Base-by-base conservation (phyloP, 2,797 vertebrate species). In the Balearica regulorum region DNA sequence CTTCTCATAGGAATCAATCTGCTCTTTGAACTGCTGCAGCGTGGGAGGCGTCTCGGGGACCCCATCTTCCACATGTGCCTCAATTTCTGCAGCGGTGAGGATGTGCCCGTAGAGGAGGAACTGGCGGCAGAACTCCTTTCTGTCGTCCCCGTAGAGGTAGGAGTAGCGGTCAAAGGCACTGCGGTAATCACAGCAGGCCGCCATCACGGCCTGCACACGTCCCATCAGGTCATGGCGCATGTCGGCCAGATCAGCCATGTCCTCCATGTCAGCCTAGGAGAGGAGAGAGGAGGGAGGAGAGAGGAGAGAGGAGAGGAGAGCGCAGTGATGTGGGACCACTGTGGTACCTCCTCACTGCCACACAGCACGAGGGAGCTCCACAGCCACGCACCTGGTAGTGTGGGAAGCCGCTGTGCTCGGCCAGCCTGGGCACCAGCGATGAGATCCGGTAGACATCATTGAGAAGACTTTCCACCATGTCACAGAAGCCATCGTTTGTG, bases 1-100 rank as follows among this genome's bases (percentile, higher is more conserved):
- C 54, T 95, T 98, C 96, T 99, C 99, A 2, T 99, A 99, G 44
- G 98, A 96, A 69, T 99, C 98, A 1, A 99, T 98, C 84, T 99
- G 99, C 28, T 98, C 98, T 83, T 96, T 97, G 64, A 99, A 98
- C 83, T 97, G 98, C 10, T 98, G 98, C 46, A 99, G 97, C 0
- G 97, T 97, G 2, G 99, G 99, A 1, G 98, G 98, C 1, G 31
- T 98, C 96, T 98, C 98, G 0, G 98, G 98, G 39, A 98, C 83
- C 1, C 97, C 92, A 0, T 98, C 96, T 18, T 98, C 98, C 0
- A 81, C 90, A 0, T 98, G 97, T 22, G 96, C 93, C 89, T 99
- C 98, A 0, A 96, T 58, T 65, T 99, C 99, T 20, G 98, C 98
- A 0, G 97, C 95, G 0, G 97, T 98, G 53, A 98, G 98, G 51